phyloP scores from a whole-genome alignment of 2,888 invertebrate genomes.

The Lagria hirta region DNA sequence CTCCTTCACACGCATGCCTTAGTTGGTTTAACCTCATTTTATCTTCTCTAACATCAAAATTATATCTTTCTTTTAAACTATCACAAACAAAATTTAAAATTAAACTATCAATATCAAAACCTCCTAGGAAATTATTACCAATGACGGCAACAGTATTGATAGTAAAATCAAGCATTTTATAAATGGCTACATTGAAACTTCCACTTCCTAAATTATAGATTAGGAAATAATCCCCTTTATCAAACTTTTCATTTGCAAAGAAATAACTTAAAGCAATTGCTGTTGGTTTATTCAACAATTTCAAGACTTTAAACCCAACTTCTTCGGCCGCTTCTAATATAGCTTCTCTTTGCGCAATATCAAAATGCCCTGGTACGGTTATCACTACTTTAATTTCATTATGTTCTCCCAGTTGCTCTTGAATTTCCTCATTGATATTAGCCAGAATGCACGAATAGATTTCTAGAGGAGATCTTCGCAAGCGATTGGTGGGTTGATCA shows the following conservation, averaged over 20 bases:
- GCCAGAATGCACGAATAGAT: constrained; percentile 32
- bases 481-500: no score
- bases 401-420: constrained; percentile 23
- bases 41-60: constrained; percentile 21
- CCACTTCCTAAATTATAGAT: constrained; percentile 40
- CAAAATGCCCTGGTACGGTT: constrained; percentile 41
- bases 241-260: constrained; percentile 17
- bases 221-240: constrained; percentile 25
- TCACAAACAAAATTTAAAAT: constrained; percentile 27
- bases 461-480: constrained; percentile 33
- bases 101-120: constrained; percentile 36
- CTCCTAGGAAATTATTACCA: constrained; percentile 39
- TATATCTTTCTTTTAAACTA: constrained; percentile 24
- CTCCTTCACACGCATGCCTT: constrained; percentile 30
- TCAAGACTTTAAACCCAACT: constrained; percentile 34
- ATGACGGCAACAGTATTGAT: constrained; percentile 31
- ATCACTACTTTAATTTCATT: constrained; percentile 36
- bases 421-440: constrained; percentile 29
- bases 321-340: constrained; percentile 35
- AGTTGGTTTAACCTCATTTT: constrained; percentile 23
- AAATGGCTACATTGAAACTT: constrained; percentile 38
- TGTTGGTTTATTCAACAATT: constrained; percentile 36
- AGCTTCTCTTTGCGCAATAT: constrained; percentile 35
- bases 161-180: constrained; percentile 21
- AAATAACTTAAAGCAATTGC: constrained; percentile 37